Evolutionary conservation across 2,797 vertebrate species (phyloP).

Genomic region (Anisognathus igniventris): DNA sequence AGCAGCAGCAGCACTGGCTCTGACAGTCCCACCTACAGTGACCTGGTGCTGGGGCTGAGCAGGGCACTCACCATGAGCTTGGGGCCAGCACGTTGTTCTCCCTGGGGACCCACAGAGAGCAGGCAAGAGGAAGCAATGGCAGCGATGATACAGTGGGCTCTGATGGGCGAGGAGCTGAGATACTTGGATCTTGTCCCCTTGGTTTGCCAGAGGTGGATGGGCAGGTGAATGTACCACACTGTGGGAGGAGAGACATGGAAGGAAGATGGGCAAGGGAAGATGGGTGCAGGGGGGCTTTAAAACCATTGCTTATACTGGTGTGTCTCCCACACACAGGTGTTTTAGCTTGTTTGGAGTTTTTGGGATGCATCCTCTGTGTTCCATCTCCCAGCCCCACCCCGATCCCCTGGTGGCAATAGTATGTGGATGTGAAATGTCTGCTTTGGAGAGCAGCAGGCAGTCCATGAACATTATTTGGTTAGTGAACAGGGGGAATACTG

Average conservation of each 20-base stretch:
- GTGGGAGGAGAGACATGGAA: rapidly evolving
- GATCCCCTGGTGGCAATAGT: rapidly evolving
- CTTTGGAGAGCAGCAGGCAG: neutral
- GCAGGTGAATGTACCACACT: neutral
- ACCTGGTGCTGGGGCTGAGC: neutral
- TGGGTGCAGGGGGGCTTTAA: neutral
- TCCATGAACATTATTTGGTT: neutral
- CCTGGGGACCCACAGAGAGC: neutral
- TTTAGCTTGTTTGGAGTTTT: neutral
- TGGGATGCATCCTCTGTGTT: neutral
- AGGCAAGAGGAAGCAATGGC: neutral
- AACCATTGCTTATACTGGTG: neutral
- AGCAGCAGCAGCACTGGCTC: neutral
- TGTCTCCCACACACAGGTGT: neutral
- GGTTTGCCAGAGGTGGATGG: neutral
- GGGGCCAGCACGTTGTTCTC: neutral
- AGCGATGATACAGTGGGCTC: neutral
- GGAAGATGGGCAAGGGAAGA: neutral
- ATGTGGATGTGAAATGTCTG: neutral
- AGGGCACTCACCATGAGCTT: neutral
- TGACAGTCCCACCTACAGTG: neutral
- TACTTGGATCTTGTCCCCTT: neutral
- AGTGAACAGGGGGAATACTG: neutral
- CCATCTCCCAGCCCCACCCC: neutral
- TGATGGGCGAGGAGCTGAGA: rapidly evolving